These are phyloP conservation scores for Lepidocyrtoides sp. DNA, from an alignment of 2,888 invertebrate genomes.

Conservation along the genomic window DNA sequence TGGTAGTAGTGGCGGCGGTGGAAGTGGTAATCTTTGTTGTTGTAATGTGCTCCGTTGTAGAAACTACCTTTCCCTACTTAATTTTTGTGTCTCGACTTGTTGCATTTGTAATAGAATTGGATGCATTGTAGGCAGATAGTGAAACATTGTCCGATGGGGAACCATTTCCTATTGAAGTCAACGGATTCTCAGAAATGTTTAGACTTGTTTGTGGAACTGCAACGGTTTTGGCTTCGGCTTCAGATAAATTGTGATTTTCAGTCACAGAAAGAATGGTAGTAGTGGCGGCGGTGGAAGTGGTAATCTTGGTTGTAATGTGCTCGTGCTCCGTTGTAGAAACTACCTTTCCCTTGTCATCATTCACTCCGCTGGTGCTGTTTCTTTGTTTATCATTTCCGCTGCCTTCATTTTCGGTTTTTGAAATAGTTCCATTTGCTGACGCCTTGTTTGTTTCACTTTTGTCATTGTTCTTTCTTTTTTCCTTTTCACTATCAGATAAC, in stretches of 20 bases:
- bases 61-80: background rate
- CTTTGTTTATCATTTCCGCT: too few relatives aligned
- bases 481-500: too few relatives aligned
- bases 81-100: background rate
- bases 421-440: too few relatives aligned
- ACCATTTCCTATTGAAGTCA: background rate
- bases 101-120: background rate
- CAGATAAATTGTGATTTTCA: background rate
- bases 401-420: too few relatives aligned
- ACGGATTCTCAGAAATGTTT: background rate
- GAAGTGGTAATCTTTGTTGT: background rate
- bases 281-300: background rate
- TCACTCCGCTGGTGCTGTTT: too few relatives aligned
- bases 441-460: too few relatives aligned
- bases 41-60: background rate
- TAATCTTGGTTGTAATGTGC: background rate
- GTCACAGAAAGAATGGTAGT: background rate
- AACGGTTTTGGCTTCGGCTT: background rate
- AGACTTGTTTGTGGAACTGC: background rate
- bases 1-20: background rate
- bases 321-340: background rate
- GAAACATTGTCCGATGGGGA: background rate
- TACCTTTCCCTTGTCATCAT: background rate
- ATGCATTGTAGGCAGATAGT: background rate
- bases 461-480: too few relatives aligned